Evolutionary conservation across 2,113 vertebrate species (phyloP).

Genomic region (Oncorhynchus nerka): DNA sequence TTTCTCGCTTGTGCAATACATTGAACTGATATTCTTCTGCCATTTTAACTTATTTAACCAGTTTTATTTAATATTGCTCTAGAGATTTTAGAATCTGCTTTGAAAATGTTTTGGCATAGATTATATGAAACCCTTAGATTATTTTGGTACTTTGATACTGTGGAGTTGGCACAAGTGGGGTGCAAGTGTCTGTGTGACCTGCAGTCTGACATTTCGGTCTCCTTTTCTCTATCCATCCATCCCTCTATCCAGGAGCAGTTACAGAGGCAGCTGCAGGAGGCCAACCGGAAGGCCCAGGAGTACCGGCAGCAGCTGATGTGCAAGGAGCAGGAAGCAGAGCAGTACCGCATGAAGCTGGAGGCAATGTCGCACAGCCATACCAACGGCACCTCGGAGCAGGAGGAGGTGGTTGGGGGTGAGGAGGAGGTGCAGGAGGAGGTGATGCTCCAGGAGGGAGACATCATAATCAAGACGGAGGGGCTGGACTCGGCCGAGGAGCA

Average conservation of each 20-base stretch:
- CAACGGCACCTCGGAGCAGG: conserved; percentile 53
- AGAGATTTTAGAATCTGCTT: too few relatives aligned
- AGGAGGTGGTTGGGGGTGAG: conserved; percentile 37
- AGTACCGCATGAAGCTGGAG: conserved; percentile 80
- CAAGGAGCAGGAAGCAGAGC: conserved; percentile 87
- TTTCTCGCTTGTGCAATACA: too few relatives aligned
- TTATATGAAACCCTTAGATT: too few relatives aligned
- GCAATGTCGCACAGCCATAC: conserved; percentile 76
- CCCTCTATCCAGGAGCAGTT: conserved; percentile 65
- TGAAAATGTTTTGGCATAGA: too few relatives aligned
- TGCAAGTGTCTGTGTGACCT: too few relatives aligned
- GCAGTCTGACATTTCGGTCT: too few relatives aligned
- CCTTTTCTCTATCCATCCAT: too few relatives aligned
- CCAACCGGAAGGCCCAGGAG: conserved; percentile 80
- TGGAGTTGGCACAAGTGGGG: too few relatives aligned
- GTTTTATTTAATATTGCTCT: too few relatives aligned
- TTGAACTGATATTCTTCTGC: too few relatives aligned
- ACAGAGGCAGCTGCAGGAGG: conserved; percentile 82
- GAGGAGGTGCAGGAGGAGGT: conserved; percentile 45
- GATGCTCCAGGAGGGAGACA: conserved; percentile 70
- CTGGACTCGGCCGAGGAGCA: conserved; percentile 45
- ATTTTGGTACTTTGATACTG: too few relatives aligned
- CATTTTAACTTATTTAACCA: too few relatives aligned
- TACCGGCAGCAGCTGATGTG: conserved; percentile 81
- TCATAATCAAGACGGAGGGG: conserved; percentile 73